Base-by-base conservation (phyloP, 2,113 vertebrate species). In the Heterotilapia buettikoferi region DNA sequence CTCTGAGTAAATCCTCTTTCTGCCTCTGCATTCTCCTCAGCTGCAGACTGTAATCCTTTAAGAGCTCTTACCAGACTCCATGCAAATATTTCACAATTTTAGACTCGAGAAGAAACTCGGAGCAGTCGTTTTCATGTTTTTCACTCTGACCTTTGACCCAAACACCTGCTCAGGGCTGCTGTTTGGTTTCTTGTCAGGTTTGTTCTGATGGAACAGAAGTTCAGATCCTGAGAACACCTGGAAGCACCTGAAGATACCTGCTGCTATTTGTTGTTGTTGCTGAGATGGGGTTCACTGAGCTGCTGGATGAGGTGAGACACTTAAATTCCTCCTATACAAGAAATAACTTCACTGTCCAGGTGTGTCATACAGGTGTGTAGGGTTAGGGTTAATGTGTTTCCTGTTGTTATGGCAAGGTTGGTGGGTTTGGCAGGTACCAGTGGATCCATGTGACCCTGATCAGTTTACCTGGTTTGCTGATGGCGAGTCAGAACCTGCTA, bases 401-500 rank as follows among this genome's bases (percentile, higher is more conserved):
- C 45, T 57, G 2, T 85, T 84, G 57, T 50, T 45, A 4, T 88
- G 87, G 19, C n/a, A 3, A 96, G 95, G 83, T 95, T 2, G 96
- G 97, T 0, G 96, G 96, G 2, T 94, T 97, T 6, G 97, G 97
- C 1, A 95, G 96, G 2, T 97, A 97, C 93, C 97, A 98, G 93
- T 84, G 96, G 83, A 82, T 97, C 71, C 97, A 97, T 26, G 96
- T 97, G 11, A 78, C 76, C 1, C 91, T 98, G 24, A 87, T 97
- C 82, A 91, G 92, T 4, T 53, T 98, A 6, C 97, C 96, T 0
- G 94, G 97, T 66, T 83, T 98, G 18, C 24, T 98, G 19, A 96
- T 97, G 95, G 97, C 98, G 0, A 94, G 97, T 21, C 97, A 98
- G 92, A 98, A 98, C 93, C 95, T 98, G 0, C 91, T 97, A 2